Conservation (phyloP, 2,113 vertebrate genomes). For the Hippocampus barbouri region DNA sequence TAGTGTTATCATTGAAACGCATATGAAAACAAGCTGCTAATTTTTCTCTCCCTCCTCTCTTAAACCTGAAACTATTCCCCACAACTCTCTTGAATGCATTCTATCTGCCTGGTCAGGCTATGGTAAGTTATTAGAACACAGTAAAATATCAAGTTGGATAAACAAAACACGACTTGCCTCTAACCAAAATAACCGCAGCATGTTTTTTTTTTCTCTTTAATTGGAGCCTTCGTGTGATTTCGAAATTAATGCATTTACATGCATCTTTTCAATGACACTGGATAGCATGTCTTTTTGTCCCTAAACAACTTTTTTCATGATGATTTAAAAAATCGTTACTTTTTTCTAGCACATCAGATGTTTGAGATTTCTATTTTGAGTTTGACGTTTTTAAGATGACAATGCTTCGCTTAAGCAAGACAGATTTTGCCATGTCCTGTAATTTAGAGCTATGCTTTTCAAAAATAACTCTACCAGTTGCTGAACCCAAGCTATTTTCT, state of each 20-base stretch:
- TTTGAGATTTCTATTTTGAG: too few relatives aligned
- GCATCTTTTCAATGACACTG: constrained; percentile 10
- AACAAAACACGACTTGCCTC: constrained; percentile 15
- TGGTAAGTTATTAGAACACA: constrained; percentile 82
- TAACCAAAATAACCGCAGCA: constrained; percentile 22
- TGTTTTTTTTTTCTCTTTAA: constrained; percentile 24
- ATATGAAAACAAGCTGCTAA: constrained; percentile 56
- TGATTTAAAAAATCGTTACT: too few relatives aligned
- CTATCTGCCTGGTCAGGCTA: constrained; percentile 83
- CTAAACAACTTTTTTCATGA: too few relatives aligned
- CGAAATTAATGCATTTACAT: constrained; percentile 40
- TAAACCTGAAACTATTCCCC: constrained; percentile 74
- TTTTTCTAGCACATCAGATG: too few relatives aligned
- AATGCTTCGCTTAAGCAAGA: too few relatives aligned
- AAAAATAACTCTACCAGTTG: too few relatives aligned
- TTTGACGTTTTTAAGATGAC: too few relatives aligned
- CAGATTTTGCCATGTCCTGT: too few relatives aligned
- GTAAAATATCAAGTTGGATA: constrained; percentile 54
- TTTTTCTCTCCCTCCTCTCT: constrained; percentile 68
- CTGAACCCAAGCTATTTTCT: neutral
- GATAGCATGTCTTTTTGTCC: too few relatives aligned
- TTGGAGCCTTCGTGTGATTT: constrained; percentile 3
- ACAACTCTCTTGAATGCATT: constrained; percentile 83
- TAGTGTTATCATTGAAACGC: constrained; percentile 39
- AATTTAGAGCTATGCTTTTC: too few relatives aligned